Conservation (phyloP, 2,797 vertebrate genomes). For the Leptatherina wallacei region DNA sequence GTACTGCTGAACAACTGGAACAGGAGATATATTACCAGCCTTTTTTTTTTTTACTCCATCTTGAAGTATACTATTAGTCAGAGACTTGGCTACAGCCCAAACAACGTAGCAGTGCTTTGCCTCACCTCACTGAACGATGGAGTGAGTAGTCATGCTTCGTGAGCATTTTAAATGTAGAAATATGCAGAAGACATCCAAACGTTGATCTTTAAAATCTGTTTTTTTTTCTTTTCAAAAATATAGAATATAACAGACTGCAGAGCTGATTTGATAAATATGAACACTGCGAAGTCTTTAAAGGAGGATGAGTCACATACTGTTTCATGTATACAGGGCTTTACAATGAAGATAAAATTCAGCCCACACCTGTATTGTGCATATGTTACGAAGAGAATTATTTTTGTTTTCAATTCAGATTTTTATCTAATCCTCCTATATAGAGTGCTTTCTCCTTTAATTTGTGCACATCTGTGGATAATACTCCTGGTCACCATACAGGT, state of each 20-base stretch:
- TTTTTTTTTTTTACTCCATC: conserved; percentile 2
- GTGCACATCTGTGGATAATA: conserved; percentile 53
- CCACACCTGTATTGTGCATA: neutral
- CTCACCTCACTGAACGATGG: conserved; percentile 55
- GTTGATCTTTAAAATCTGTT: conserved; percentile 37
- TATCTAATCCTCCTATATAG: neutral
- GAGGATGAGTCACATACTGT: conserved; percentile 45
- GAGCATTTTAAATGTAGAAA: conserved; percentile 60
- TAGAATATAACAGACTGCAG: conserved; percentile 27
- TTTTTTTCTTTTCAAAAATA: neutral
- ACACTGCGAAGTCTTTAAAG: conserved; percentile 20
- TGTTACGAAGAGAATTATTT: neutral
- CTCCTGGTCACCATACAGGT: conserved; percentile 54
- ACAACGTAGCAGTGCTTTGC: conserved; percentile 43
- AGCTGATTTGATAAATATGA: conserved; percentile 31
- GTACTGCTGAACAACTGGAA: conserved; percentile 53
- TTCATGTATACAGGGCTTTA: conserved; percentile 39
- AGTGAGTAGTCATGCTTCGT: conserved; percentile 52
- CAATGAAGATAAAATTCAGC: conserved; percentile 25
- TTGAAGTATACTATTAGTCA: conserved; percentile 71
- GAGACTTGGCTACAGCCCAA: conserved; percentile 62
- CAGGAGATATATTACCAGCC: conserved; percentile 49
- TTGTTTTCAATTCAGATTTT: conserved; percentile 23
- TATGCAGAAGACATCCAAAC: conserved; percentile 35
- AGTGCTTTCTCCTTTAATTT: conserved; percentile 36